Evolutionary conservation across 2,797 vertebrate species (phyloP), one percentile per base, ranked within the genome.

Genomic region (Adelosebastes latens): DNA sequence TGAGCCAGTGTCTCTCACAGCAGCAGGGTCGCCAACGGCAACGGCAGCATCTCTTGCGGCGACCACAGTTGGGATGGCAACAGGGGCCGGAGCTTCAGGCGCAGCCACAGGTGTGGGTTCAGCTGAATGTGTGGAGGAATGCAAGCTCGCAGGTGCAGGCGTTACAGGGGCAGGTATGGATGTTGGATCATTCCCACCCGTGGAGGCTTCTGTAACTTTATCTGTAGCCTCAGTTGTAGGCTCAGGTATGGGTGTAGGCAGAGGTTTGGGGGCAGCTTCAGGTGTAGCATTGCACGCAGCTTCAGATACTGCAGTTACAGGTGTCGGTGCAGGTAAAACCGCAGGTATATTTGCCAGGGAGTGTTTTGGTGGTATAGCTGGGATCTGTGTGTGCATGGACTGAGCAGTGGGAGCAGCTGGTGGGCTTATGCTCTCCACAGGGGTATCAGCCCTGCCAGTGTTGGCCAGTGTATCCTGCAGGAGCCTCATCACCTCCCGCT

Each of bases 401-500:
- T 78, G 72, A 24, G n/a, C 8, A 12, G 49, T 8, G 29, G 87
- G 64, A 64, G 55, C 60, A 32, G 52, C 62, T 77, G 66, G 18
- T 53, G 46, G 22, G 32, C 36, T 64, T 67, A 63, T 34, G 73
- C 14, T 82, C n/a, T 90, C 90, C 34, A 83, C 5, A 13, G 91
- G 88, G 6, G 91, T 73, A 72, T 91, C 92, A 82, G 85, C 31
- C 72, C 95, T 96, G 49, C 96, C 92, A 4, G 97, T 89, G 39
- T 94, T 91, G 71, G 96, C 94, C 85, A 99, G 93, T 2, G 97
- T 99, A 90, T 98, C 98, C 90, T 99, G 98, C 67, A 99, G 95
- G 89, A 99, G 97, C 82, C 97, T 96, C 98, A 99, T 99, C 84
- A 99, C 98, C 93, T 99, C 98, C 55, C 94, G 96, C 93, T 99